Base-by-base conservation (phyloP, 2,888 invertebrate species). In the Tenthredo amoena region DNA sequence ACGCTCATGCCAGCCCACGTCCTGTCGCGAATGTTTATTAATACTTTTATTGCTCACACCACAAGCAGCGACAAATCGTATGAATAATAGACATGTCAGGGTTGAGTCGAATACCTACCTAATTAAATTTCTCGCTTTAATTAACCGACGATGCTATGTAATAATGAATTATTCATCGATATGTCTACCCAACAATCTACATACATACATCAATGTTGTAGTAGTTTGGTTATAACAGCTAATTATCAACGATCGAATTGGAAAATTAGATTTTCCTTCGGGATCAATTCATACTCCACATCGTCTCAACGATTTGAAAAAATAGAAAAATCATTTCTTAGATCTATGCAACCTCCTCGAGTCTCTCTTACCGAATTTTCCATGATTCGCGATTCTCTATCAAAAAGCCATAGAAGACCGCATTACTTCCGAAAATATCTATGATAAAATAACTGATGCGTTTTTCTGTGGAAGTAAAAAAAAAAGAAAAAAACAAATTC, bases 11-110 rank as follows among this genome's bases (percentile, higher is more conserved):
- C 62, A 58, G 40, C 26, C 81, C 58, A 40, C 81, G 81, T 81
- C 81, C 81, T 81, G 81, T 62, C 5, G 62, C 40, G 26, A 43
- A 81, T 81, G 50, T 81, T 34, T 77, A 77, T 50, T 55, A 12
- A 68, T 68, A 34, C 31, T 34, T 34, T 68, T 68, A 68, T 68
- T 68, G 68, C 68, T 68, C 68, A 68, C 34, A 34, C 31, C 12
- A 68, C 18, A 18, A 34, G 4, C 18, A 68, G 2, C 34, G 68
- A 68, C 34, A 68, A 31, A 34, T 68, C 34, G 68, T 68, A 31
- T 68, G 68, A 68, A 31, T 34, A 68, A 34, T 68, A 68, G 68
- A 68, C 21, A 68, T 34, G 68, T 68, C 68, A 68, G 34, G 68
- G 68, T 18, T 26, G 12, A 62, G 2, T 10, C 62, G 62, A 62